Percentiles rank a stretch among this genome's conserved stretches.
Evolutionary conservation across 2,113 vertebrate species (phyloP).

Genomic region (Cairina moschata): DNA sequence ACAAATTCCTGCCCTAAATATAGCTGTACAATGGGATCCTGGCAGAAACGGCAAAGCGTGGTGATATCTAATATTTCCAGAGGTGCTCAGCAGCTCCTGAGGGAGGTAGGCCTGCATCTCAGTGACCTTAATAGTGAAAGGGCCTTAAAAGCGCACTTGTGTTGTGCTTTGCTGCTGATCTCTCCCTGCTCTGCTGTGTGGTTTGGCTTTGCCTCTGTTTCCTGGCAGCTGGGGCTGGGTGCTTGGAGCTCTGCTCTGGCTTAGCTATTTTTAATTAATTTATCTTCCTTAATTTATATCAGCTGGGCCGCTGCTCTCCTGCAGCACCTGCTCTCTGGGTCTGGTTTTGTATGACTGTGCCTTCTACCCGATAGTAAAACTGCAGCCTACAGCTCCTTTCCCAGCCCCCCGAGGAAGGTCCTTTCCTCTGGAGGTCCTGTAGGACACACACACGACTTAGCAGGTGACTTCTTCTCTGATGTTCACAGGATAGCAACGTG

Average conservation of each 20-base stretch:
- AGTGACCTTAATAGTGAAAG: accelerated
- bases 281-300: not conserved
- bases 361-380: not conserved
- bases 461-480: accelerated
- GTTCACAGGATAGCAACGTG: not conserved
- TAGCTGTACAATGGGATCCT: not conserved
- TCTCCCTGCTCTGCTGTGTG: accelerated
- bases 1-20: not conserved
- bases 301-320: not conserved
- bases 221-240: not conserved
- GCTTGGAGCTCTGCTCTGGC: not conserved
- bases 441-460: not conserved
- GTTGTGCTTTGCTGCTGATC: not conserved
- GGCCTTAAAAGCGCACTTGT: accelerated
- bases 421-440: not conserved
- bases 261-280: not conserved
- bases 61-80: not conserved
- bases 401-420: not conserved
- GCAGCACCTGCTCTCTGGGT: not conserved
- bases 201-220: not conserved
- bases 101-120: not conserved
- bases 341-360: not conserved
- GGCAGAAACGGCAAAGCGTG: not conserved
- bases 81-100: not conserved
- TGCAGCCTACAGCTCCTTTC: not conserved